phyloP scores from a whole-genome alignment of 2,888 invertebrate genomes.

The Cremastinae sp. region DNA sequence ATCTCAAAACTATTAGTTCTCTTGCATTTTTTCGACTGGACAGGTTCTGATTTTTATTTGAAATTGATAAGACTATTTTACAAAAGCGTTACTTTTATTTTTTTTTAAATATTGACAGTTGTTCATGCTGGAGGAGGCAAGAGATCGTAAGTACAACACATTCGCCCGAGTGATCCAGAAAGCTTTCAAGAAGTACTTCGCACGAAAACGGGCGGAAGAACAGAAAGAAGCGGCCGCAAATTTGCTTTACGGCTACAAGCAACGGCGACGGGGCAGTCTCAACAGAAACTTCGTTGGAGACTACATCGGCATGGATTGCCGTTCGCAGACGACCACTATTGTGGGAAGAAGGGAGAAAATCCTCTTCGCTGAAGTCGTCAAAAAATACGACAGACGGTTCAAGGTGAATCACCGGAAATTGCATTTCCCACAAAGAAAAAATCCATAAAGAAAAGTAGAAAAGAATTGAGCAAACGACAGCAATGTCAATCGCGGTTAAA shows the following conservation, averaged over 20 bases:
- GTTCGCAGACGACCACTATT: conserved; percentile 82
- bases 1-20: too few species aligned
- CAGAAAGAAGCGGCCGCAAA: conserved; percentile 82
- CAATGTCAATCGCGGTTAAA: too few species aligned
- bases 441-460: neutral
- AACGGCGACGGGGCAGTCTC: conserved; percentile 83
- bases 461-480: neutral
- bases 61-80: too few species aligned
- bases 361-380: conserved; percentile 84
- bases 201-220: conserved; percentile 82
- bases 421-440: conserved; percentile 17
- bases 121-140: conserved; percentile 85
- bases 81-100: too few species aligned
- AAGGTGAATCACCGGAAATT: conserved; percentile 80
- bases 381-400: conserved; percentile 85
- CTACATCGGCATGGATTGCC: conserved; percentile 85
- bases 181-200: conserved; percentile 85
- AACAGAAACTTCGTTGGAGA: conserved; percentile 86
- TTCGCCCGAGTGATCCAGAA: conserved; percentile 85
- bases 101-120: too few species aligned
- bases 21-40: too few species aligned
- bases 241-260: conserved; percentile 82
- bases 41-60: too few species aligned
- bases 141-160: conserved; percentile 85
- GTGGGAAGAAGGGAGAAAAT: conserved; percentile 85